A percentile compares a stretch with the other conserved stretches of the same genome.
Evolutionary conservation across 2,113 vertebrate species (phyloP).

Genomic region (Sminthopsis crassicaudata): DNA sequence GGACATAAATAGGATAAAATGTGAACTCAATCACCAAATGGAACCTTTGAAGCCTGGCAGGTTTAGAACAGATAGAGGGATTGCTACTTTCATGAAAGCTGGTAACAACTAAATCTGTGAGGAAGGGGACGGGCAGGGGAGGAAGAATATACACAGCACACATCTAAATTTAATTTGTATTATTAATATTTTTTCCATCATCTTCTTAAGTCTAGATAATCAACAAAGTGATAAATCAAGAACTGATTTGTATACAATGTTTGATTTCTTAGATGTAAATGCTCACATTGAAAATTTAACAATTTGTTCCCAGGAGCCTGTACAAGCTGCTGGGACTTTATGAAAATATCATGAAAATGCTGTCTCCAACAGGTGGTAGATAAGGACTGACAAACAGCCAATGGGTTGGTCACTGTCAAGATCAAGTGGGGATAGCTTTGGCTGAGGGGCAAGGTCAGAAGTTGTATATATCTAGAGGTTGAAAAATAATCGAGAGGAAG

Average conservation of each 20-base stretch:
- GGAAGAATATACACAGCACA: background rate
- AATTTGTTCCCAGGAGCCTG: background rate
- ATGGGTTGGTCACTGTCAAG: background rate
- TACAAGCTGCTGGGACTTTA: background rate
- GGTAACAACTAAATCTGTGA: background rate
- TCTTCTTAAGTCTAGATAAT: background rate
- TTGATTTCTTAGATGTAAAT: background rate
- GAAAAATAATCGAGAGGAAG: background rate
- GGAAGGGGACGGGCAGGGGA: too few species aligned
- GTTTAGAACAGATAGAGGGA: background rate
- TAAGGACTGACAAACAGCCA: background rate
- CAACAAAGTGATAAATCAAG: too few species aligned
- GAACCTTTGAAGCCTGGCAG: background rate
- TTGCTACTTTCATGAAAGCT: background rate
- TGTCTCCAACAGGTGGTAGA: background rate
- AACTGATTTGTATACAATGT: background rate
- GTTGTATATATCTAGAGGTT: background rate
- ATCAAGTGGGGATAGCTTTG: background rate
- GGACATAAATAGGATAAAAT: background rate
- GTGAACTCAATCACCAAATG: background rate
- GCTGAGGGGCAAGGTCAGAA: background rate
- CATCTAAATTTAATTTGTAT: background rate
- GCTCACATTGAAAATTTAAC: background rate
- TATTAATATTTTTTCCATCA: background rate
- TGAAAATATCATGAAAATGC: background rate